These are phyloP conservation scores for Podiceps cristatus DNA, from an alignment of 2,113 vertebrate species.

Conservation along the genomic window DNA sequence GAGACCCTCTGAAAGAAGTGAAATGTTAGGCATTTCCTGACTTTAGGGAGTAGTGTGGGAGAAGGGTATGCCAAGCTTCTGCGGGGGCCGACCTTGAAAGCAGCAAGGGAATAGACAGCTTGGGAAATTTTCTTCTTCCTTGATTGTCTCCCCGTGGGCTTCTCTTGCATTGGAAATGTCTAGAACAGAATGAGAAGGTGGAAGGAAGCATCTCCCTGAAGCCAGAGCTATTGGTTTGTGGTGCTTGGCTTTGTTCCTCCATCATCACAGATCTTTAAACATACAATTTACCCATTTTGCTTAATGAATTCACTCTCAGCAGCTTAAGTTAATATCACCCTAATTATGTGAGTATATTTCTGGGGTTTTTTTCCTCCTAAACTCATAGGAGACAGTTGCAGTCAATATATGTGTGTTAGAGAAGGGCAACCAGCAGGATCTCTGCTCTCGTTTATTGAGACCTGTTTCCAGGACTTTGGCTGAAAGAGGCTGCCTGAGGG, in stretches of 20 bases:
- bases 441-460: not conserved
- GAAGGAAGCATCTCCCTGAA: not conserved
- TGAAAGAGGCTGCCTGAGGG: not conserved
- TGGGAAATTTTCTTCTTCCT: not conserved
- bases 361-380: not conserved
- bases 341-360: not conserved
- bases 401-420: not conserved
- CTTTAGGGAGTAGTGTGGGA: not conserved
- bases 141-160: not conserved
- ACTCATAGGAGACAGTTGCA: not conserved
- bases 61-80: not conserved
- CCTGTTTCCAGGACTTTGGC: not conserved
- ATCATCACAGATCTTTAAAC: not conserved
- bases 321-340: not conserved
- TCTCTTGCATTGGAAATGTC: not conserved
- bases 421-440: not conserved
- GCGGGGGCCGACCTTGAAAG: not conserved
- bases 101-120: not conserved
- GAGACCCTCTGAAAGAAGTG: not conserved
- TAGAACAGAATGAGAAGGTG: not conserved
- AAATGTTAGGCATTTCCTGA: conserved; percentile 7
- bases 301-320: not conserved
- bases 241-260: not conserved
- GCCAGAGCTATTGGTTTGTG: not conserved
- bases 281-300: not conserved